Evolutionary conservation across 64 coral and sea anemone species (phyloP).

Genomic region (Acropora yongei): DNA sequence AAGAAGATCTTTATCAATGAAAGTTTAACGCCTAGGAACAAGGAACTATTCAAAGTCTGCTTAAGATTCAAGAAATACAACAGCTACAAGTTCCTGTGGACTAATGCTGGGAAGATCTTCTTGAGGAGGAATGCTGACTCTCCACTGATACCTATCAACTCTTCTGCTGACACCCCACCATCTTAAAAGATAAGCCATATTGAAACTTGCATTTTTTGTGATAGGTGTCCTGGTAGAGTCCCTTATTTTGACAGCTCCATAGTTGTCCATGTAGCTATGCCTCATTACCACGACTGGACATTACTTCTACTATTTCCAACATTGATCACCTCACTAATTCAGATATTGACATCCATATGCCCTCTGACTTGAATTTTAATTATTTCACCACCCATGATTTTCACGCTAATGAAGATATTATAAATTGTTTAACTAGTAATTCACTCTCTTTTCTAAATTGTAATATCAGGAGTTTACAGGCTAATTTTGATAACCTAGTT

Average conservation of each 20-base stretch:
- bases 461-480: neutral
- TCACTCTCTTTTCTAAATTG: constrained; percentile 14
- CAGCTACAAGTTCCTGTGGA: too few relatives aligned
- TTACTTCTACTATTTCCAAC: constrained; percentile 6
- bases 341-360: too few relatives aligned
- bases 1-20: too few relatives aligned
- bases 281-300: constrained; percentile 11
- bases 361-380: constrained; percentile 7
- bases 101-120: too few relatives aligned
- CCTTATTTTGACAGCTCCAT: constrained; percentile 3
- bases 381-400: constrained; percentile 50
- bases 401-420: constrained; percentile 6
- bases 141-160: too few relatives aligned
- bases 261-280: neutral
- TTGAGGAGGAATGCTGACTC: too few relatives aligned
- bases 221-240: neutral
- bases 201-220: too few relatives aligned
- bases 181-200: too few relatives aligned
- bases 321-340: neutral
- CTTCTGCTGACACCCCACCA: too few relatives aligned
- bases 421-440: neutral
- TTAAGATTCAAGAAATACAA: too few relatives aligned
- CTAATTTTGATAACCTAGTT: constrained; percentile 51
- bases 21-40: too few relatives aligned
- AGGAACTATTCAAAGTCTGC: too few relatives aligned